Evolutionary conservation across 2,113 vertebrate genomes (phyloP), one percentile per base, ranked within the genome.

Genomic region (Polyodon spathula): DNA sequence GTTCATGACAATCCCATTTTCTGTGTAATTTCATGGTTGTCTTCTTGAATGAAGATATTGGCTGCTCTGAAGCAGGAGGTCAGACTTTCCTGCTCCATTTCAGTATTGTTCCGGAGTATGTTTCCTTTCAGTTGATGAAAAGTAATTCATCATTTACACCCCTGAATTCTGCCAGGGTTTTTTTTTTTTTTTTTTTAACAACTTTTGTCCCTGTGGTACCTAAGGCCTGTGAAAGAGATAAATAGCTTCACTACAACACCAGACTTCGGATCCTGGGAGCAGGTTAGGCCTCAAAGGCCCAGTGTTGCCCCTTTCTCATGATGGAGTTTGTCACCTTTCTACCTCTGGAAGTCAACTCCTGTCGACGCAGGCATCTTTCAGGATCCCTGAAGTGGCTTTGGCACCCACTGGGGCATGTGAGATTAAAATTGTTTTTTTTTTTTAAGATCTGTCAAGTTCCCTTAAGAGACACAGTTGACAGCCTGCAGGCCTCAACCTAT

Each of bases 11-110:
- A 97, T 99, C 94, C 95, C 94, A 99, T 99, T 97, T 97, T 99
- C 92, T 92, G 92, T 98, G 95, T 96, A 99, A 99, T 99, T 99
- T 99, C 96, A 99, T 99, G 96, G 92, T 98, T 99, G 94, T 99
- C 96, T 98, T 99, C 95, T 99, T 98, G 95, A 98, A 99, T 99
- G 96, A 99, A 98, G 96, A 99, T 99, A 99, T 98, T 95, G 96
- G 94, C 95, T 94, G 94, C 93, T 97, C 89, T 91, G 93, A 94
- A 94, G 89, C 93, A 93, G 88, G 91, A 93, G 96, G 96, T 99
- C 96, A 99, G 94, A 93, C 88, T 90, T 90, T 90, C 89, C 88
- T 91, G 90, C 93, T 94, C 93, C 90, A 84, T 91, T 95, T 94
- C 92, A 92, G 90, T 93, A 94, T 93, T 93, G 93, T 96, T 97